phyloP scores from a whole-genome alignment of 1,140 invertebrate genomes.

The Ooceraea biroi region DNA sequence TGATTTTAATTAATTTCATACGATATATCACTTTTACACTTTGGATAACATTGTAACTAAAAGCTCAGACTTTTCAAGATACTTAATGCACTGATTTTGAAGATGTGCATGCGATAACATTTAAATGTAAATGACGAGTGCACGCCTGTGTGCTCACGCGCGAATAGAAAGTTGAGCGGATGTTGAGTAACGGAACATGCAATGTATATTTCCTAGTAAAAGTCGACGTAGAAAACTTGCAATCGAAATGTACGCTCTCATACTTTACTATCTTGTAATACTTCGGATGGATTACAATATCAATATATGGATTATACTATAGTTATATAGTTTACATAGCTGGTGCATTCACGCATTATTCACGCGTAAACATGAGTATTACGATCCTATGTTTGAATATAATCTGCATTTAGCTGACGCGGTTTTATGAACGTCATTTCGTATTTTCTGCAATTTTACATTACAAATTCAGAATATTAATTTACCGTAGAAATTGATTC shows the following conservation, averaged over 20 bases:
- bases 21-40: no score
- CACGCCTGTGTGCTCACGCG: conserved; percentile 37
- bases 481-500: no score
- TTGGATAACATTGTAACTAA: no score
- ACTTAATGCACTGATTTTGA: not conserved
- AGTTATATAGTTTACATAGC: not conserved
- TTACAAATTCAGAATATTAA: no score
- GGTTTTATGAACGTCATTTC: not conserved
- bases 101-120: not conserved
- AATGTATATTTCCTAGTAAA: conserved; percentile 23
- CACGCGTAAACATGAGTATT: not conserved
- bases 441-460: not conserved
- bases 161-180: conserved; percentile 75
- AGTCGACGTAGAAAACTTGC: conserved; percentile 31
- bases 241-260: not conserved
- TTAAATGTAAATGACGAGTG: conserved; percentile 39
- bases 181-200: conserved; percentile 69
- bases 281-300: not conserved
- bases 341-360: not conserved
- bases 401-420: not conserved
- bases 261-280: not conserved
- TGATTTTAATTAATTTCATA: no score
- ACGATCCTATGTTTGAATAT: not conserved
- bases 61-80: no score
- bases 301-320: not conserved